Percentiles rank a stretch among this genome's conserved stretches.
Evolutionary conservation across 2,888 invertebrate genomes (phyloP).

Genomic region (Sarcophaga caerulescens): DNA sequence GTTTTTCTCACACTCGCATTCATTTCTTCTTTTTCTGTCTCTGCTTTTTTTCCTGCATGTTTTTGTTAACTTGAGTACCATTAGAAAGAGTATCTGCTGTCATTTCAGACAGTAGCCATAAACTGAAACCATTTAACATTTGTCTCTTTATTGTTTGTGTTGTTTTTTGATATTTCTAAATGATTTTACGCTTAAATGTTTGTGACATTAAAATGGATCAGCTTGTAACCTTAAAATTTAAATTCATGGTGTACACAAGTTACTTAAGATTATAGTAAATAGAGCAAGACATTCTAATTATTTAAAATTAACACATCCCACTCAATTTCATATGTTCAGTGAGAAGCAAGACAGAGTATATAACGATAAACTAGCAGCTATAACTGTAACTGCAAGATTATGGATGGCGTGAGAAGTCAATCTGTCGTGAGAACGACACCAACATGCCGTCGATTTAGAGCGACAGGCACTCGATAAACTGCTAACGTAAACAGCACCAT

Average conservation of each 20-base stretch:
- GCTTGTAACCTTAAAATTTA: not conserved
- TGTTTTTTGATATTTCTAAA: not conserved
- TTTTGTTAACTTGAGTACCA: not conserved
- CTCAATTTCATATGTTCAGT: no score
- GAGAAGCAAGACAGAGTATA: no score
- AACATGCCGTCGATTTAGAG: no score
- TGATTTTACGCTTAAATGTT: slow-evolving; percentile 3
- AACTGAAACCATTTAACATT: slow-evolving; percentile 27
- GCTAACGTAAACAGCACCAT: no score
- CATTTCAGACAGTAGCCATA: slow-evolving; percentile 4
- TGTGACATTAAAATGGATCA: slow-evolving; percentile 20
- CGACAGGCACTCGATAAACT: no score
- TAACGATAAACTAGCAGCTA: no score
- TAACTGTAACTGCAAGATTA: no score
- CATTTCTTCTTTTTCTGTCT: not conserved
- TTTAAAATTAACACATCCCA: no score
- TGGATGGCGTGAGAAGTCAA: no score
- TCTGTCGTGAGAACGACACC: no score
- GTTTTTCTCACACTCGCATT: not conserved
- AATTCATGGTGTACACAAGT: not conserved
- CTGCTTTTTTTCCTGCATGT: not conserved
- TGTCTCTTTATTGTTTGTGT: not conserved
- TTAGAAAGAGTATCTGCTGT: slow-evolving; percentile 36
- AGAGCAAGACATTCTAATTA: not conserved
- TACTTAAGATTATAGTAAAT: not conserved